These are phyloP conservation scores for Thymallus thymallus DNA, from an alignment of 2,113 vertebrate species.

Conservation along the genomic window DNA sequence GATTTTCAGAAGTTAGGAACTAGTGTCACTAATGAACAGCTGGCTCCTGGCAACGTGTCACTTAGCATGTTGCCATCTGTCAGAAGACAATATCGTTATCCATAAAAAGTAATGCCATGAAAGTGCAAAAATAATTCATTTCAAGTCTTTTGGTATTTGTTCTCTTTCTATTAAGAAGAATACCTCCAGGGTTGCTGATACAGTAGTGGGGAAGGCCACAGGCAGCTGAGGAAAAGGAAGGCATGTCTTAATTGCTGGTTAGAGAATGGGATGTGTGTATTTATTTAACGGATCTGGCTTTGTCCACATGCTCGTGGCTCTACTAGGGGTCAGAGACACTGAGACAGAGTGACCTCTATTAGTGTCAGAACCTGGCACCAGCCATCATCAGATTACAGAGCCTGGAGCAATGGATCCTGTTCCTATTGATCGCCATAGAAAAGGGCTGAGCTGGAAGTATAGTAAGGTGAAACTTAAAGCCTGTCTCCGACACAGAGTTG, in stretches of 20 bases:
- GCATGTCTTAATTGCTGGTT: not conserved
- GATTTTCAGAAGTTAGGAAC: too few species aligned
- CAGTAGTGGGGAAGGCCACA: not conserved
- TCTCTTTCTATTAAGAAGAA: too few species aligned
- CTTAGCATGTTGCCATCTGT: too few species aligned
- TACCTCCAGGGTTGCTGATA: not conserved
- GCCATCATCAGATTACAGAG: conserved; percentile 64
- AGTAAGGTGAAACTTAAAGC: conserved; percentile 72
- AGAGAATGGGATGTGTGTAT: too few species aligned
- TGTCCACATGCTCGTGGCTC: conserved; percentile 33
- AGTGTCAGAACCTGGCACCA: conserved; percentile 59
- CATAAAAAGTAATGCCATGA: too few species aligned
- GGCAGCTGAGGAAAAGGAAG: conserved; percentile 1
- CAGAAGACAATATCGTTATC: too few species aligned
- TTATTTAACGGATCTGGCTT: conserved; percentile 14
- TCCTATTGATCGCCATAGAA: conserved; percentile 75
- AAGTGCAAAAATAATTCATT: too few species aligned
- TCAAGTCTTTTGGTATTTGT: too few species aligned
- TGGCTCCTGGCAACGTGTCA: too few species aligned
- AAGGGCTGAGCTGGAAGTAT: conserved; percentile 69
- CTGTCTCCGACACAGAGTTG: conserved; percentile 45
- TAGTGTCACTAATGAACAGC: too few species aligned
- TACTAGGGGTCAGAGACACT: conserved; percentile 44
- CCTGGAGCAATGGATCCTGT: conserved; percentile 63
- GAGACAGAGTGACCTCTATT: conserved; percentile 39